These are phyloP conservation scores for Synergus umbraculus DNA, from an alignment of 2,888 invertebrate genomes.

Conservation along the genomic window DNA sequence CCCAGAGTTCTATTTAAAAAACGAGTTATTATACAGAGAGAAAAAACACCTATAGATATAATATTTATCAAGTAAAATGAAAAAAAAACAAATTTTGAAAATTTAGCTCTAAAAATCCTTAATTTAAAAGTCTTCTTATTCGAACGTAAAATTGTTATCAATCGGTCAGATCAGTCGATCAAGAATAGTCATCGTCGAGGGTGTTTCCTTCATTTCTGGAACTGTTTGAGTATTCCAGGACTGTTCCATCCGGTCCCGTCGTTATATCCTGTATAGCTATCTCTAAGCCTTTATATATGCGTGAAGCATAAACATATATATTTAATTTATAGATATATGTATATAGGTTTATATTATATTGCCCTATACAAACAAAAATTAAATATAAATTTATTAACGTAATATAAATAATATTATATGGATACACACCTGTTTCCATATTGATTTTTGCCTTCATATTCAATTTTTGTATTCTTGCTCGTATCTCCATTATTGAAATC, in stretches of 20 bases:
- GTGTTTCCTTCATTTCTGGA: slow-evolving; percentile 75
- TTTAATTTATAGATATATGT: not conserved
- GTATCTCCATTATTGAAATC: not conserved
- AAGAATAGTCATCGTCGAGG: slow-evolving; percentile 24
- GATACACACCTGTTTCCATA: not conserved
- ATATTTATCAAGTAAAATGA: too few species aligned
- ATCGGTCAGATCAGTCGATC: not conserved
- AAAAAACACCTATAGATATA: too few species aligned
- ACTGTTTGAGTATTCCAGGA: slow-evolving; percentile 72
- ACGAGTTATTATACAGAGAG: too few species aligned
- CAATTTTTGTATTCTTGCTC: not conserved
- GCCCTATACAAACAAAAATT: not conserved
- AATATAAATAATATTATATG: not conserved
- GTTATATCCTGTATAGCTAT: slow-evolving; percentile 66
- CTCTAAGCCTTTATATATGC: not conserved
- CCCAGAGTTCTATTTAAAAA: too few species aligned
- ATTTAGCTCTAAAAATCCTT: too few species aligned
- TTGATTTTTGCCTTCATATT: not conserved
- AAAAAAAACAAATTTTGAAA: too few species aligned
- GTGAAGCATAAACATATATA: not conserved
- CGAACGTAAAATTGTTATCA: slow-evolving; percentile 4
- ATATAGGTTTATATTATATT: not conserved
- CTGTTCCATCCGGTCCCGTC: slow-evolving; percentile 71
- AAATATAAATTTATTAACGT: too few species aligned
- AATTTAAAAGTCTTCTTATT: not conserved